These are phyloP conservation scores for Phrynosoma blainvillii DNA, from an alignment of 2,113 vertebrate genomes.

Conservation along the genomic window DNA sequence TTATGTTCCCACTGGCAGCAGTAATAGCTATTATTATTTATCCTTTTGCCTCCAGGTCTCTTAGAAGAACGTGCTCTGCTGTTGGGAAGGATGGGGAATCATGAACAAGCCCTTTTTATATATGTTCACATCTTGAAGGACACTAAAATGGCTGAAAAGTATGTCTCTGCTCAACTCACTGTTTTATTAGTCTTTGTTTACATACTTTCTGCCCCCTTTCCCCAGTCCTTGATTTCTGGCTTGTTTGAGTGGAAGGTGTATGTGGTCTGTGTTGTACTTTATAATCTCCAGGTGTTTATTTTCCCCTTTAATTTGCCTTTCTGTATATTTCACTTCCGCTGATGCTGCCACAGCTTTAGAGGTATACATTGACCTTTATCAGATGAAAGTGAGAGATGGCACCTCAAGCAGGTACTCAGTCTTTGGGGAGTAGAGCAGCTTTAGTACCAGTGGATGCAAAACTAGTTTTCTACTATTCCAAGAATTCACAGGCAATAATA, in stretches of 20 bases:
- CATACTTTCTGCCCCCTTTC: background rate
- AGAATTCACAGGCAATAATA: background rate
- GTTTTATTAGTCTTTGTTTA: background rate
- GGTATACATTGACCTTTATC: background rate
- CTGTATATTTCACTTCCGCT: background rate
- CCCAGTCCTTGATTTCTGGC: background rate
- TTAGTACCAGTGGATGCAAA: no score
- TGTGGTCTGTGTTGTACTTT: background rate
- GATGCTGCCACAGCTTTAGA: background rate
- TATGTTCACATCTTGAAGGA: constrained; percentile 95
- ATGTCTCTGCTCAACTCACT: constrained; percentile 52
- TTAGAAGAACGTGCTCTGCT: constrained; percentile 94
- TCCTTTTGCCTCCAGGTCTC: constrained; percentile 77
- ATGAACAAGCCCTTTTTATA: constrained; percentile 97
- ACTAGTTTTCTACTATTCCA: background rate
- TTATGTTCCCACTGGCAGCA: background rate
- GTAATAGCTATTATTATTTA: background rate
- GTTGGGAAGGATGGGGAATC: constrained; percentile 96
- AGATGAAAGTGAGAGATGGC: background rate
- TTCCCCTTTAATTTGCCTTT: background rate
- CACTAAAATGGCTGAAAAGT: constrained; percentile 94
- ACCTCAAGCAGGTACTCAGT: background rate
- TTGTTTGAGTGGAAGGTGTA: background rate
- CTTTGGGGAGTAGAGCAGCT: background rate
- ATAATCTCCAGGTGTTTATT: background rate